Evolutionary conservation across 2,888 invertebrate genomes (phyloP).

Genomic region (Pseudoips prasinana): DNA sequence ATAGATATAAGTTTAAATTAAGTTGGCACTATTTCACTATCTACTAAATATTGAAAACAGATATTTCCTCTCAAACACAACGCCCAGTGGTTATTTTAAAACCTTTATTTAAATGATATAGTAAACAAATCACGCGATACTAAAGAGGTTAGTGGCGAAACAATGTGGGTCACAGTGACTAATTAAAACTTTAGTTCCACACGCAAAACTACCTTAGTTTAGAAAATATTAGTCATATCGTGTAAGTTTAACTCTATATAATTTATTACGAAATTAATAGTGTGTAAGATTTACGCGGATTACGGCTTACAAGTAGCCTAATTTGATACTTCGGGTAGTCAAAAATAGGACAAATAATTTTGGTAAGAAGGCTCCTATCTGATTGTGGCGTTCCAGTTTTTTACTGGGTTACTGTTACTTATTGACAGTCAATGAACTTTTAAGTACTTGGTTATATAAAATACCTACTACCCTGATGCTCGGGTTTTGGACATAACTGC

Average conservation of each 20-base stretch:
- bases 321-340: too few species aligned
- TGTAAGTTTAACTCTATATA: constrained; percentile 3
- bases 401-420: too few species aligned
- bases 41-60: too few species aligned
- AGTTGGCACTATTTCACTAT: too few species aligned
- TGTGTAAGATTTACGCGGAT: background rate
- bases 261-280: background rate
- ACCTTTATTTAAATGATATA: background rate
- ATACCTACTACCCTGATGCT: too few species aligned
- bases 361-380: background rate
- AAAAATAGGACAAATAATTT: too few species aligned
- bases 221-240: constrained; percentile 31
- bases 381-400: constrained; percentile 10
- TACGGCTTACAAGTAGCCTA: too few species aligned
- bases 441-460: too few species aligned
- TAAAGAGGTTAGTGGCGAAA: constrained; percentile 29
- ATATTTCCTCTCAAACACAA: too few species aligned
- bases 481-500: too few species aligned
- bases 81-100: constrained; percentile 7
- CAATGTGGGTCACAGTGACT: constrained; percentile 59
- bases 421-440: too few species aligned
- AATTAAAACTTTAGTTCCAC: constrained; percentile 52
- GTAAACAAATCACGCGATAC: constrained; percentile 39
- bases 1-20: too few species aligned
- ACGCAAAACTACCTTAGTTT: constrained; percentile 49